Evolutionary conservation across 2,888 invertebrate genomes (phyloP), one percentile per base, ranked within the genome.

Genomic region (Apoda limacodes): DNA sequence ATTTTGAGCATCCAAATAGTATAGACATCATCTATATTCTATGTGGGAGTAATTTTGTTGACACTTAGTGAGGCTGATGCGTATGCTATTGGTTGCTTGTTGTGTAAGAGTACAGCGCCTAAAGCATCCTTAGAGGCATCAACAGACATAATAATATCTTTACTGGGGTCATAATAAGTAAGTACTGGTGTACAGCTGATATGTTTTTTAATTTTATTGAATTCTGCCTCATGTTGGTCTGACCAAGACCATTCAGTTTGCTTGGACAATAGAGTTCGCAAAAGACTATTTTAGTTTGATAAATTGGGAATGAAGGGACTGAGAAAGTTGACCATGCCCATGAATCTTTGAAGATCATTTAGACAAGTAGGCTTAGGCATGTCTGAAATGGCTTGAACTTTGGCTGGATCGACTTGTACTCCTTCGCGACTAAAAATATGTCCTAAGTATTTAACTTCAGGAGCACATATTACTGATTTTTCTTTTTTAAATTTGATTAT

Each of bases 71-170:
- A 13, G 32, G 27, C 35, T 21, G 47, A 46, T 6, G 35, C 44
- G 40, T 50, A 50, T 11, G 48, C 46, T 3, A 50, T 37, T 7
- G 48, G 45, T 5, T 36, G 32, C 12, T 34, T 20, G 22, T 43
- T 32, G 30, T 54, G 51, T n/a, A 35, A 26, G 0, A 51, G 22
- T 2, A 39, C n/a, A n/a, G n/a, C n/a, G n/a, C n/a, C n/a, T n/a
- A n/a, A n/a, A n/a, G n/a, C n/a, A n/a, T n/a, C n/a, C 42, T 38
- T 28, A 10, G 42, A 43, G 5, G 43, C 11, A 32, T 48, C 48
- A 1, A 45, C 42, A 7, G 38, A 39, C 20, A 41, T 20, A 7
- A 10, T 23, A 5, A 39, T 28, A 15, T 27, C 15, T 39, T 41
- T 39, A 15, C 37, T 40, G 7, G 19, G 15, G 28, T 43, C 39